Base-by-base conservation (phyloP, 2,113 vertebrate genomes). In the Rostratula benghalensis region DNA sequence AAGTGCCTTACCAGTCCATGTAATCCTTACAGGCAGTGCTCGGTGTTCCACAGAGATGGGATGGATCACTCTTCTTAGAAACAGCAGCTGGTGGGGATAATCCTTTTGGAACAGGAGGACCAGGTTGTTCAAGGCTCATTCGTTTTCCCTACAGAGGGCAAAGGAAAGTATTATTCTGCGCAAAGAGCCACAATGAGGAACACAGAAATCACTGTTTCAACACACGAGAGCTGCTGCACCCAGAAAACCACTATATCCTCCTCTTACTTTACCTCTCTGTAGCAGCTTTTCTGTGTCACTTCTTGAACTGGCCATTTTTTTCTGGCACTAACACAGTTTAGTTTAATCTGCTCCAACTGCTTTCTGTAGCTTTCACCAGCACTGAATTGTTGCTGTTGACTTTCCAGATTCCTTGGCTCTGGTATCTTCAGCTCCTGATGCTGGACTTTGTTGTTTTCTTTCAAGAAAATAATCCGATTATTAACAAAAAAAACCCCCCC, bases 31-130 rank as follows among this genome's bases (percentile, higher is more conserved):
- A 78, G 6, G 95, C 83, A 88, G 93, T 97, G 93, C 97, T 97
- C 21, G 99, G 99, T 6, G 99, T 99, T 95, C 98, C 97, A 90
- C 95, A 99, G 81, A 98, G 16, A 11, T 93, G 67, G 17, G 90
- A 97, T 45, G 92, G 97, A 68, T 95, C 95, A 54, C 31, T 89
- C 83, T 73, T 97, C 79, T 95, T 98, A 30, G 57, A 59, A 87
- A 71, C 19, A 82, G 64, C 87, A 83, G 95, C 96, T 96, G 54
- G 95, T 89, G 97, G 97, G 2, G 98, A 97, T 13, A 98, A 98
- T 16, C 96, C 98, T 80, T 98, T 93, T 15, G 98, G 97, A 95
- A 98, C 56, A 6, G 88, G 87, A 80, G 96, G 87, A 84, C 75
- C 71, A 59, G 97, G 95, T 24, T 98, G 97, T 57, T 98, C 98